phyloP scores from a whole-genome alignment of 2,797 vertebrate species.

The Etheostoma nigrum region DNA sequence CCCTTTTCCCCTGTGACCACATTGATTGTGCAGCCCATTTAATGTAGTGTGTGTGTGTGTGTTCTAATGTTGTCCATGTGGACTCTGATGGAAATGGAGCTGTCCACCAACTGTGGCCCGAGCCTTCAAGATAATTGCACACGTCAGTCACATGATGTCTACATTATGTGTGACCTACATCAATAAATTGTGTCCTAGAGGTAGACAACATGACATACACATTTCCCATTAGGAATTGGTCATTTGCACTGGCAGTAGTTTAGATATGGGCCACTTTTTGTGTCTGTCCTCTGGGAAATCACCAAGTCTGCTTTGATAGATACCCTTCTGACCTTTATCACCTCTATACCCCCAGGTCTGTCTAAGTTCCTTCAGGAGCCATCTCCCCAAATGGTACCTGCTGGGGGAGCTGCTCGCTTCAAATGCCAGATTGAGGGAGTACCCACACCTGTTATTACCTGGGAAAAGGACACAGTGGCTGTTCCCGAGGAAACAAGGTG shows the following conservation, averaged over 20 bases:
- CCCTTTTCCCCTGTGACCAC: not conserved
- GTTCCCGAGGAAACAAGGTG: constrained; percentile 88
- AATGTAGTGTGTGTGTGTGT: not conserved
- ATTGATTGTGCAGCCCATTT: not conserved
- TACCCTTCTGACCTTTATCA: constrained; percentile 1
- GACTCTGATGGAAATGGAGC: not conserved
- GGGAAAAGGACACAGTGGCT: constrained; percentile 90
- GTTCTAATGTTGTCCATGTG: not conserved
- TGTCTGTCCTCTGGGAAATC: not conserved
- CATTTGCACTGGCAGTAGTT: not conserved
- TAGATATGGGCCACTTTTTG: not conserved
- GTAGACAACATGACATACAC: not conserved
- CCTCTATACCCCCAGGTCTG: constrained; percentile 81
- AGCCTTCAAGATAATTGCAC: not conserved
- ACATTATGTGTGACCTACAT: constrained; percentile 25
- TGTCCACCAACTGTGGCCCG: not conserved
- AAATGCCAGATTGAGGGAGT: constrained; percentile 91
- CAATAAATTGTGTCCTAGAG: constrained; percentile 10
- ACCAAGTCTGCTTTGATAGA: not conserved
- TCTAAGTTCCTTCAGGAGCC: constrained; percentile 91
- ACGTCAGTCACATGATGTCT: constrained; percentile 11
- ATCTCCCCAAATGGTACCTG: constrained; percentile 85
- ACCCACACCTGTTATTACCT: constrained; percentile 90
- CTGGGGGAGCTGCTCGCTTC: constrained; percentile 90
- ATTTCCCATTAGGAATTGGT: constrained; percentile 20